Conservation (phyloP, 2,113 vertebrate genomes). For the Centropus bengalensis region DNA sequence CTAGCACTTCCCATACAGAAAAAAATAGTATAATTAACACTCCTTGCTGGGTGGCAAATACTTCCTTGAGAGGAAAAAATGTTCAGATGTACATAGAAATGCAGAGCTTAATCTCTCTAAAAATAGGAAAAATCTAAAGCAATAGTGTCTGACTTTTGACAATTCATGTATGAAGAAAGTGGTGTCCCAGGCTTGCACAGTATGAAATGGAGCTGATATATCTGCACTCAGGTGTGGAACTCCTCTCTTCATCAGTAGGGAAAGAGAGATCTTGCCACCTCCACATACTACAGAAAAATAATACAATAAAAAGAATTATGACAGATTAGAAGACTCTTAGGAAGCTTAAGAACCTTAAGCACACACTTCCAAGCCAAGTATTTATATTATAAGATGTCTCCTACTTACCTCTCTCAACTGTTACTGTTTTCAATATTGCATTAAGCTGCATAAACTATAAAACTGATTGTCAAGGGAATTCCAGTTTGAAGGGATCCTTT, state of each 20-base stretch:
- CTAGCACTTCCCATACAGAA: not conserved
- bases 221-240: not conserved
- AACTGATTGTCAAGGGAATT: slow-evolving; percentile 50
- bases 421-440: slow-evolving; percentile 14
- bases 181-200: not conserved
- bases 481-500: slow-evolving; percentile 22
- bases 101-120: not conserved
- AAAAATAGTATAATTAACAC: not conserved
- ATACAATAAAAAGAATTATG: slow-evolving; percentile 37
- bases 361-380: slow-evolving; percentile 32
- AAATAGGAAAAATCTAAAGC: not conserved
- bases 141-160: not conserved
- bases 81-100: not conserved
- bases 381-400: slow-evolving; percentile 16
- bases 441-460: slow-evolving; percentile 58
- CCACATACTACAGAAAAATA: not conserved
- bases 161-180: not conserved
- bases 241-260: not conserved
- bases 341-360: slow-evolving; percentile 39
- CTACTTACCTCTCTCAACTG: slow-evolving; percentile 39
- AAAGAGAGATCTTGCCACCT: not conserved
- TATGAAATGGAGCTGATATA: not conserved
- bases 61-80: not conserved
- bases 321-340: slow-evolving; percentile 11
- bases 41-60: not conserved